A percentile compares a stretch with the other conserved stretches of the same genome.
These are phyloP conservation scores for Chlorospingus flavigularis DNA, from an alignment of 2,797 vertebrate genomes.

Conservation along the genomic window DNA sequence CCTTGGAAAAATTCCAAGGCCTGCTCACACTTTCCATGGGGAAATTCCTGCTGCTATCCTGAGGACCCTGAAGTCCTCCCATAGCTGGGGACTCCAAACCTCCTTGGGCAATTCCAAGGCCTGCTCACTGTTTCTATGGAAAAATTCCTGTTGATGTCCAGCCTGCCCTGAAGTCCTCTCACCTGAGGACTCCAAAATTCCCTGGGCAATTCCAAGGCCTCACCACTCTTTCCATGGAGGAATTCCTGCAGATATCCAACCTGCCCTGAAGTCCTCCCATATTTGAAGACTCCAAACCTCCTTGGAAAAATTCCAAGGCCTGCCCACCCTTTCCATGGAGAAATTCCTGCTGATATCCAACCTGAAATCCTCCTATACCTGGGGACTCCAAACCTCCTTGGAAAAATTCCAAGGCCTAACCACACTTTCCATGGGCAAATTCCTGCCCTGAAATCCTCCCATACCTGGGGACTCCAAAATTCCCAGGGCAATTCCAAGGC, in stretches of 20 bases:
- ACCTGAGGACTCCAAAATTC: too few relatives aligned
- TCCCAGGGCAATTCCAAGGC: not conserved
- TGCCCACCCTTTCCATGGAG: not conserved
- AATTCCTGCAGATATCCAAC: too few relatives aligned
- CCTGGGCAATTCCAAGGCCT: not conserved
- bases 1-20: not conserved
- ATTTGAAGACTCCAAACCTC: accelerated
- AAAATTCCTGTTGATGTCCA: too few relatives aligned
- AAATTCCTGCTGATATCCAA: not conserved
- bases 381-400: accelerated
- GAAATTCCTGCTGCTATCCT: not conserved
- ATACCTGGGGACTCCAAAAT: too few relatives aligned
- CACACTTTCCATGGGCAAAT: too few relatives aligned
- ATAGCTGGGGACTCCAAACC: accelerated
- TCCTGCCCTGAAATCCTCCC: too few relatives aligned
- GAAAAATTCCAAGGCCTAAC: not conserved
- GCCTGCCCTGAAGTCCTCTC: not conserved
- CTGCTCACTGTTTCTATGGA: too few relatives aligned
- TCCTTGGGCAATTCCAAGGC: too few relatives aligned
- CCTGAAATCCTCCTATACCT: too few relatives aligned
- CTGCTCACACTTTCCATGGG: not conserved
- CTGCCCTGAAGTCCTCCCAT: not conserved
- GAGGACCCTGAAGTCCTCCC: too few relatives aligned
- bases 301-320: not conserved
- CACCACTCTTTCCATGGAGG: not conserved